Conservation (phyloP, 2,797 vertebrate species). For the Glyptemys insculpta region DNA sequence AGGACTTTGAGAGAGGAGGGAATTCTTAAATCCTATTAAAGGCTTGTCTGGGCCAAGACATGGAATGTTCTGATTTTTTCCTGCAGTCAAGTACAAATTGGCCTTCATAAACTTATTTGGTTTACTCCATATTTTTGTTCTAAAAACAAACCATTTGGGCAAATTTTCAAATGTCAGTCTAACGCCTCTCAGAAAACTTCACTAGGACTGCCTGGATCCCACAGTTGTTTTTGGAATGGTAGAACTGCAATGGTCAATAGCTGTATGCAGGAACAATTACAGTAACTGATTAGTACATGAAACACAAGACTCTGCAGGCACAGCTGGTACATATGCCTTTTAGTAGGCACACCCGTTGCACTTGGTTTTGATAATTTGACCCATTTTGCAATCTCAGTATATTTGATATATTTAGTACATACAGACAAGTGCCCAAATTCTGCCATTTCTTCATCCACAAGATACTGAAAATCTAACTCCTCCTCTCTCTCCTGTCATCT, state of each 20-base stretch:
- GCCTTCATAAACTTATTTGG: neutral
- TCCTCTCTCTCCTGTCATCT: neutral
- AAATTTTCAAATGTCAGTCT: neutral
- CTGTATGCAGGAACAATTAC: neutral
- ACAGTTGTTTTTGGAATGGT: neutral
- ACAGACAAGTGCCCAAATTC: neutral
- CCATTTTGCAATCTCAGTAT: neutral
- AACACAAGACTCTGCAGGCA: neutral
- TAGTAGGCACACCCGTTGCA: neutral
- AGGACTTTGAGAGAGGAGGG: neutral
- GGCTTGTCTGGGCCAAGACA: neutral
- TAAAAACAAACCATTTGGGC: neutral
- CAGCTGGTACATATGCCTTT: neutral
- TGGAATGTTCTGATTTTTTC: neutral
- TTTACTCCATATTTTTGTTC: neutral
- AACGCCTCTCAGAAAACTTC: neutral
- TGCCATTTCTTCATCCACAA: neutral
- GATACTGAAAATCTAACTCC: neutral
- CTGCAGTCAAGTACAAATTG: neutral
- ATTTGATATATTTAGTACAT: neutral
- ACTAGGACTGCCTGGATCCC: neutral
- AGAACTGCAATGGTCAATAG: neutral
- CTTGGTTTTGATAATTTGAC: neutral
- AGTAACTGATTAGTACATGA: neutral
- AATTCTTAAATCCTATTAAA: neutral